Conservation (phyloP, 2,113 vertebrate species). For the Eclectus roratus region DNA sequence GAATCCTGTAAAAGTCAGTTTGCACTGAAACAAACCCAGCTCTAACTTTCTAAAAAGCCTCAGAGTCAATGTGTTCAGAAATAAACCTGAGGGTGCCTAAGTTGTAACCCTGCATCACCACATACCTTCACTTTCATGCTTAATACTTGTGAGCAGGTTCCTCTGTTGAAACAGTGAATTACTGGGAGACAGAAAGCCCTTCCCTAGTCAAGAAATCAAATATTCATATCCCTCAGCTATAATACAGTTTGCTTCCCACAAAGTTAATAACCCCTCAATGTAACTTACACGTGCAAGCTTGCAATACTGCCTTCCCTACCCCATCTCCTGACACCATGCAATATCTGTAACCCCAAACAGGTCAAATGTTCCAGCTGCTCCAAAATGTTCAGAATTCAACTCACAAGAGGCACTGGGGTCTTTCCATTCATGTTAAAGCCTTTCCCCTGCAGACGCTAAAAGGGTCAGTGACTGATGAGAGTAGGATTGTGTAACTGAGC, state of each 20-base stretch:
- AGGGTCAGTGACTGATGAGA: rapidly evolving
- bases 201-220: neutral
- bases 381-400: neutral
- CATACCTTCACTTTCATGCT: neutral
- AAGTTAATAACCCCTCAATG: neutral
- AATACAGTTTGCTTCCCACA: neutral
- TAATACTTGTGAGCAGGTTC: neutral
- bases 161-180: neutral
- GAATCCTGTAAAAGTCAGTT: neutral
- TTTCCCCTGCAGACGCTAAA: neutral
- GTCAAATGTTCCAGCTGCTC: neutral
- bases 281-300: neutral
- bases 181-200: neutral
- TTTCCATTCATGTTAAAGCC: neutral
- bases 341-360: neutral
- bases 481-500: neutral
- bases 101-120: neutral
- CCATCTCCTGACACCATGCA: neutral
- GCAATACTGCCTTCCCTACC: neutral
- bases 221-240: neutral
- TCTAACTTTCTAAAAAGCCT: neutral
- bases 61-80: rapidly evolving
- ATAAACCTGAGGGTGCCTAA: neutral
- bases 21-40: neutral
- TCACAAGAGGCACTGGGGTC: neutral